These are phyloP conservation scores for Triplophysa siluroides DNA, from an alignment of 2,113 vertebrate genomes.

Conservation along the genomic window DNA sequence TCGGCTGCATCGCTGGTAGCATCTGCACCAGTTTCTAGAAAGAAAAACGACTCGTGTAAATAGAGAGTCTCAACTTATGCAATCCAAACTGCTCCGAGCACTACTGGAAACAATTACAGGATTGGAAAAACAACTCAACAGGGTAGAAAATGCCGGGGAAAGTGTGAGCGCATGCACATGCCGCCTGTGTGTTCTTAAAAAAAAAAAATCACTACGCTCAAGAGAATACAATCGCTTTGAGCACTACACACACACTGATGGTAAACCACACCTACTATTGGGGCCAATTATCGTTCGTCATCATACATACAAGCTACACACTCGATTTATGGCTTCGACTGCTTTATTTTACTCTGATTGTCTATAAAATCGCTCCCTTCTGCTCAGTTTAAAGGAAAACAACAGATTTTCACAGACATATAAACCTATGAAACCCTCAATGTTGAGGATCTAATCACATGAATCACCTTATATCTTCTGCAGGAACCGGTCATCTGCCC, in stretches of 20 bases:
- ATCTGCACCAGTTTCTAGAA: conserved; percentile 58
- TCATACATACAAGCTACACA: neutral
- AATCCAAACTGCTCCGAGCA: conserved; percentile 11
- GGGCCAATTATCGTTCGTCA: conserved; percentile 8
- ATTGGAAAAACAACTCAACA: conserved; percentile 37
- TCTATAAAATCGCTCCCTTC: neutral
- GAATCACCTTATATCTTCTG: conserved; percentile 14
- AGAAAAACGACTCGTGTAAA: neutral
- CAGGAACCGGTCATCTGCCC: conserved; percentile 18
- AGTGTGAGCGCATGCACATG: conserved; percentile 27
- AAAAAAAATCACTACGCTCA: neutral
- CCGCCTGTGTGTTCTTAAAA: neutral
- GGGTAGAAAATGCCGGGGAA: conserved; percentile 8
- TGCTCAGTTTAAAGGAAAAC: neutral
- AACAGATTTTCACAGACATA: conserved; percentile 8
- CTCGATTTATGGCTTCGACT: conserved; percentile 18
- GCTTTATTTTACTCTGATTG: neutral
- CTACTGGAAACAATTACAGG: conserved; percentile 43
- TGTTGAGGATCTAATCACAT: conserved; percentile 27
- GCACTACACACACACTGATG: neutral
- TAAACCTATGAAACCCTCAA: conserved; percentile 20
- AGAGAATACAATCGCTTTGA: conserved; percentile 14
- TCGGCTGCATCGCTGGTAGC: conserved; percentile 45
- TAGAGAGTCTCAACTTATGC: neutral
- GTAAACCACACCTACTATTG: conserved; percentile 1